Base-by-base conservation (phyloP, 2,888 invertebrate species). In the Drosophila mulleri region DNA sequence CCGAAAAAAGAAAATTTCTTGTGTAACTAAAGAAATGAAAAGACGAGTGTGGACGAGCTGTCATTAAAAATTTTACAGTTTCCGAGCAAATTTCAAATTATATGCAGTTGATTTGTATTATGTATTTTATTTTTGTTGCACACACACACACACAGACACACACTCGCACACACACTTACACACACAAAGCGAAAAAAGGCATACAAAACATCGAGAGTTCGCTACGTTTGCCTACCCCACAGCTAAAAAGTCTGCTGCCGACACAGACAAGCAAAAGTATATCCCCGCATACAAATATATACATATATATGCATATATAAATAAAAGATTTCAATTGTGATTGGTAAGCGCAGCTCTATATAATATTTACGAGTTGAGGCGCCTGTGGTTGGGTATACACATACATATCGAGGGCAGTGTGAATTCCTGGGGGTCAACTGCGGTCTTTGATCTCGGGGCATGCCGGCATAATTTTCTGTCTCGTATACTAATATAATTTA, bases 331-430 rank as follows among this genome's bases (percentile, higher is more conserved):
- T 59, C 41, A 53, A 62, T 69, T 75, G 77, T 61, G 71, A 76
- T 58, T 80, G 77, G 77, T 77, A 77, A 77, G 77, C 81, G 77
- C 76, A 69, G 59, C 63, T 63, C 69, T 12, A 68, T 65, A 71
- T 44, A 77, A 71, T 72, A 80, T 80, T 77, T 76, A 77, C 50
- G 77, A 76, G 77, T 77, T 62, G 81, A 80, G 77, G 77, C 77
- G 81, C 77, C 72, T 77, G 77, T 50, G 77, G 77, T 80, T 65
- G 57, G 57, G 44, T 48, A 7, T 39, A 11, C 23, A 32, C 18
- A 32, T 50, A 50, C 50, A 53, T 65, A 18, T 44, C 23, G 23
- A 57, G 57, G 71, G 41, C n/a, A 53, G 35, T 75, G 65, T 57
- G 57, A 64, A 58, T 61, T 63, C 54, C 45, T 74, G 41, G 64